Conservation (phyloP, 2,888 invertebrate species). For the Acronicta psi region DNA sequence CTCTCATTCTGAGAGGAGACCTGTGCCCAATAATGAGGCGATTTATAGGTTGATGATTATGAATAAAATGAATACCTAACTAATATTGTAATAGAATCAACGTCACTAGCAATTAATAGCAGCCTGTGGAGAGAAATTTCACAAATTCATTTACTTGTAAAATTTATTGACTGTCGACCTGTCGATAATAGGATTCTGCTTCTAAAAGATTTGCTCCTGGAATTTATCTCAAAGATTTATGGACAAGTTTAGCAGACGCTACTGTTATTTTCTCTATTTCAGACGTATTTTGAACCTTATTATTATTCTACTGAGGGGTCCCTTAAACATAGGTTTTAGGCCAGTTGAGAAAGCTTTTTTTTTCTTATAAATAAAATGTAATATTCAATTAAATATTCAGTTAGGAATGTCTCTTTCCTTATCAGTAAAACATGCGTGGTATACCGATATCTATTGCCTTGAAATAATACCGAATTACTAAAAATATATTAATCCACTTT, state of each 20-base stretch:
- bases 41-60: too few species aligned
- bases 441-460: too few species aligned
- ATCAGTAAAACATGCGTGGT: too few species aligned
- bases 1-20: too few species aligned
- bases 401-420: too few species aligned
- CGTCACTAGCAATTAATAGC: conserved; percentile 13
- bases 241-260: conserved; percentile 6
- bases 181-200: conserved; percentile 18
- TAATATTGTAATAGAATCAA: conserved; percentile 4
- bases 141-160: conserved; percentile 40
- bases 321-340: too few species aligned
- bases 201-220: conserved; percentile 18
- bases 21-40: too few species aligned
- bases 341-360: too few species aligned
- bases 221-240: conserved; percentile 41
- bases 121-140: conserved; percentile 13
- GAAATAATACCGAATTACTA: too few species aligned
- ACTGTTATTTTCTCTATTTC: conserved; percentile 4
- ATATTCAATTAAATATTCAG: too few species aligned
- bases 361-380: too few species aligned
- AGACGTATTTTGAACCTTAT: not conserved
- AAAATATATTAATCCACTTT: too few species aligned
- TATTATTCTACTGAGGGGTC: not conserved
- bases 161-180: conserved; percentile 38
- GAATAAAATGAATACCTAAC: not conserved